A percentile compares a stretch with the other conserved stretches of the same genome.
Conservation (phyloP, 2,888 invertebrate genomes). For the Epinotia brunnichana region DNA sequence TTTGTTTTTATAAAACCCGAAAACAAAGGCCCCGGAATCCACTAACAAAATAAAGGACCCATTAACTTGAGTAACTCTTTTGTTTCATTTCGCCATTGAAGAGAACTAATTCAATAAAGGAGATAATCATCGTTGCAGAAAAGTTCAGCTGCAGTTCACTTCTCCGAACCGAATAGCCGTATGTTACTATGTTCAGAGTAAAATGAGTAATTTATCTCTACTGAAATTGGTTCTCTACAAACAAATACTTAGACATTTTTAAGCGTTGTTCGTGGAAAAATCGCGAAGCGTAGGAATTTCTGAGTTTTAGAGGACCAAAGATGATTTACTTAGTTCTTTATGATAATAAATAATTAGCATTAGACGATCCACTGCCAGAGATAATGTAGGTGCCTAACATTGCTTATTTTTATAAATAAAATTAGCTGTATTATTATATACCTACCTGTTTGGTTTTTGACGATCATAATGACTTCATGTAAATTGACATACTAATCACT, state of each 20-base stretch:
- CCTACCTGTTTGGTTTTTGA: no score
- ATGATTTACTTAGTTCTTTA: no score
- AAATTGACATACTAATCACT: no score
- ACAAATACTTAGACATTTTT: not conserved
- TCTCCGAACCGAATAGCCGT: not conserved
- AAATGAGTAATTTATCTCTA: not conserved
- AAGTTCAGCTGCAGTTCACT: slow-evolving; percentile 19
- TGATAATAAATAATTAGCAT: no score
- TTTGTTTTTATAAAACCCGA: slow-evolving; percentile 1
- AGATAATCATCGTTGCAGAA: slow-evolving; percentile 24
- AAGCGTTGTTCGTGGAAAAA: no score
- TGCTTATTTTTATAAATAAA: no score
- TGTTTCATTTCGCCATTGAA: slow-evolving; percentile 20
- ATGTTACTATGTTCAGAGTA: not conserved
- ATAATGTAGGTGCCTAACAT: no score
- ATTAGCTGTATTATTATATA: no score
- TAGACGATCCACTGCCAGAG: no score
- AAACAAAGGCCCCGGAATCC: slow-evolving; percentile 15
- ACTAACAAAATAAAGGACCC: not conserved
- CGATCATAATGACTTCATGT: no score
- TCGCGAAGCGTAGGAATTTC: no score
- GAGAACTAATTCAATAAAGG: slow-evolving; percentile 22
- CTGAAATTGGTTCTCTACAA: not conserved
- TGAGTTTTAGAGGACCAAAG: no score
- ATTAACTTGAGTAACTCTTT: slow-evolving; percentile 15